Percentiles rank a stretch among this genome's conserved stretches.
Evolutionary conservation across 2,888 invertebrate genomes (phyloP).

Genomic region (Pandemis heparana): DNA sequence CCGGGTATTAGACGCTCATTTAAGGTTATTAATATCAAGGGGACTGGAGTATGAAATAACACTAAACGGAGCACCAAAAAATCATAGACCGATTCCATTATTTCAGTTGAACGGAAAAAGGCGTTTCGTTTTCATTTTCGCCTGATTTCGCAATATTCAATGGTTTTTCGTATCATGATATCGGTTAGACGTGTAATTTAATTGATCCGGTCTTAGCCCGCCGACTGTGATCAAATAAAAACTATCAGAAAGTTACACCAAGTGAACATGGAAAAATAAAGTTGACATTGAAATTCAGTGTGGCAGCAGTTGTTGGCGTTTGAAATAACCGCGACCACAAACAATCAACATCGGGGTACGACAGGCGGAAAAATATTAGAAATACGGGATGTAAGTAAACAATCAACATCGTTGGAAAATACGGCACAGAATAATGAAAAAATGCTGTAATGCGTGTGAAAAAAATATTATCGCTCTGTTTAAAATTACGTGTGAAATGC

Average conservation of each 20-base stretch:
- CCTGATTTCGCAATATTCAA: constrained; percentile 46
- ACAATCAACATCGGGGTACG: constrained; percentile 22
- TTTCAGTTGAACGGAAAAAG: constrained; percentile 51
- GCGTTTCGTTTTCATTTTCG: constrained; percentile 53
- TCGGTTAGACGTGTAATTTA: constrained; percentile 20
- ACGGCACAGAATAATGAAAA: not conserved
- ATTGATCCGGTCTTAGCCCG: constrained; percentile 9
- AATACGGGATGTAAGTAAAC: constrained; percentile 21
- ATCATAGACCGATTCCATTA: constrained; percentile 39
- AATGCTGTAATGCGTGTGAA: not conserved
- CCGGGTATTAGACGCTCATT: constrained; percentile 46
- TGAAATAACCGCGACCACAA: constrained; percentile 27
- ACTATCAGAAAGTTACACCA: constrained; percentile 6
- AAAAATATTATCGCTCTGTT: not conserved
- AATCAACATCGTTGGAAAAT: constrained; percentile 5
- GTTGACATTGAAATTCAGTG: constrained; percentile 10
- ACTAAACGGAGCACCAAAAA: constrained; percentile 48
- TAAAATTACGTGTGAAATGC: constrained; percentile 1
- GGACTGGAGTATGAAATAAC: constrained; percentile 50
- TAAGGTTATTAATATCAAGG: constrained; percentile 49
- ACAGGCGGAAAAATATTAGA: constrained; percentile 20
- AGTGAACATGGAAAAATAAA: constrained; percentile 7
- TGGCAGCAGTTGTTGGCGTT: constrained; percentile 30
- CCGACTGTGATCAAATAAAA: not conserved
- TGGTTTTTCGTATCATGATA: constrained; percentile 23